Evolutionary conservation across 2,113 vertebrate species (phyloP).

Genomic region (Bucco capensis): DNA sequence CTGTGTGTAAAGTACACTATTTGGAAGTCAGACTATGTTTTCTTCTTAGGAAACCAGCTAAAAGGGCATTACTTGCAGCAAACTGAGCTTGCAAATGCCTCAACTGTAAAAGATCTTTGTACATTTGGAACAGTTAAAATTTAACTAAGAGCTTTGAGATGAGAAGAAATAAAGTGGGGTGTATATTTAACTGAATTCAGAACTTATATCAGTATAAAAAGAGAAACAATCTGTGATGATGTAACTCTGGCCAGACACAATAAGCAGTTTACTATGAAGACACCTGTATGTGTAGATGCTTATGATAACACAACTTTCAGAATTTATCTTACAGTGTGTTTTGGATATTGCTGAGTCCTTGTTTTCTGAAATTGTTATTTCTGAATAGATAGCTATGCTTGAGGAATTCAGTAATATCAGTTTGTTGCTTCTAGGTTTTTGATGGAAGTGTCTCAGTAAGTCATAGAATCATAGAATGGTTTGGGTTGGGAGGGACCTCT

Average conservation of each 20-base stretch:
- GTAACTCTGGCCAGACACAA: background rate
- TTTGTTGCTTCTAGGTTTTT: background rate
- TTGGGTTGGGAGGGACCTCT: too few species aligned
- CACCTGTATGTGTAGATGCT: background rate
- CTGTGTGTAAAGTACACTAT: background rate
- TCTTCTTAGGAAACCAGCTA: background rate
- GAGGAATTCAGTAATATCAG: background rate
- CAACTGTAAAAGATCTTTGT: background rate
- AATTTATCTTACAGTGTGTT: background rate
- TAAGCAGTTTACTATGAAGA: background rate
- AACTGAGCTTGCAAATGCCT: background rate
- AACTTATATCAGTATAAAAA: background rate
- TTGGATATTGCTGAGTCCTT: background rate
- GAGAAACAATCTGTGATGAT: background rate
- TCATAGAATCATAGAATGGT: too few species aligned
- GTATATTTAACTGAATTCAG: background rate
- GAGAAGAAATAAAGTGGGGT: background rate
- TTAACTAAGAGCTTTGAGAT: background rate
- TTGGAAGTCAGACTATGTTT: background rate
- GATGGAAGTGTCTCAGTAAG: background rate
- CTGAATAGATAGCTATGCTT: background rate
- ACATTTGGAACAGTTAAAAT: background rate
- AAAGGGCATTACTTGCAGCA: background rate
- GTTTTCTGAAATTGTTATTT: background rate
- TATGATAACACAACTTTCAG: background rate